Base-by-base conservation (phyloP, 2,113 vertebrate genomes). In the Nothoprocta perdicaria region DNA sequence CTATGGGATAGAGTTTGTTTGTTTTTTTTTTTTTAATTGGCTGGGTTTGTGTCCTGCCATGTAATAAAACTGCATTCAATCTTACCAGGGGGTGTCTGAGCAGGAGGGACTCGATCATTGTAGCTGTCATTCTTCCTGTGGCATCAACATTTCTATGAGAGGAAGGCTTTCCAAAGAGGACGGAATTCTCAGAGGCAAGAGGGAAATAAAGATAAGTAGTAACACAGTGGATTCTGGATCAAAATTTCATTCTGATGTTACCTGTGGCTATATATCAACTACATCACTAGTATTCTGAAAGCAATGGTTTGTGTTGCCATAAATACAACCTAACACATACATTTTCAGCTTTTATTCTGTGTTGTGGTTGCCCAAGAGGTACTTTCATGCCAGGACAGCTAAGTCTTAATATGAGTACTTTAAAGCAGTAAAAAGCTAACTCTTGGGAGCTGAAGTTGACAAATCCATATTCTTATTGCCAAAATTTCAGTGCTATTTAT, bases 401-500 rank as follows among this genome's bases (percentile, higher is more conserved):
- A 33, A 6, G 16, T 60, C 73, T 80, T 55, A 91, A 94, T 84
- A 57, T 22, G 88, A 45, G 29, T 46, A 66, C 29, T 78, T 86
- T 78, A 38, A 74, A 85, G 29, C 53, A 33, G n/a, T 48, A 55
- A 27, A 29, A 65, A 41, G 26, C 38, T 65, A 41, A 43, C 21
- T 82, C 86, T 74, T 62, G 29, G 40, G 46, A 91, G 22, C 18
- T 74, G 31, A 89, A 85, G 31, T 67, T 85, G 75, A 77, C 41
- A 91, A 93, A 77, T 77, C 38, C 22, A 23, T 89, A 67, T 88
- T 83, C 75, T 55, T 92, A 38, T 72, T 93, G 63, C 29, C 55
- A 83, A 83, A 69, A 74, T 83, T 77, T 92, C 38, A 27, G 16
- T 52, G 35, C 35, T 83, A 53, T 71, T 94, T 92, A 40, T 91